Evolutionary conservation across 2,888 invertebrate species (phyloP).

Genomic region (Cephus pulcher): DNA sequence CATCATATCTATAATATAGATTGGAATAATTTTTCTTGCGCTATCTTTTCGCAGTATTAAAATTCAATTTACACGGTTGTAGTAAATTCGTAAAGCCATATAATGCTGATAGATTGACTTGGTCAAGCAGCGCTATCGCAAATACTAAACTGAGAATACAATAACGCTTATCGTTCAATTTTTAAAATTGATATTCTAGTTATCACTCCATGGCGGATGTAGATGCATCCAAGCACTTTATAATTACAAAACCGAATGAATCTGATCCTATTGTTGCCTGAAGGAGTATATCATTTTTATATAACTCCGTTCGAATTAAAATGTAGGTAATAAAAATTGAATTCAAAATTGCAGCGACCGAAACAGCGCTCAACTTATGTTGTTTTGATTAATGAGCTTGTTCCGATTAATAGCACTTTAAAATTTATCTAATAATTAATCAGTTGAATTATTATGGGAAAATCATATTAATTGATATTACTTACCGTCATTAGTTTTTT

Average conservation of each 20-base stretch:
- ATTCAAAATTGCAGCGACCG: background rate
- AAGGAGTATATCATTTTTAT: background rate
- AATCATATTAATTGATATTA: conserved; percentile 8
- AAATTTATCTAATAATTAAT: background rate
- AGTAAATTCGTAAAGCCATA: background rate
- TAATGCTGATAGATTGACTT: background rate
- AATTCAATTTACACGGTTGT: background rate
- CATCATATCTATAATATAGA: background rate
- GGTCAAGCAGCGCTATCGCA: background rate
- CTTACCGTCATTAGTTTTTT: conserved; percentile 54
- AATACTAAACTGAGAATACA: background rate
- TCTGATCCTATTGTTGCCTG: background rate
- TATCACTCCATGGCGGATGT: no score
- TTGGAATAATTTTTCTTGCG: background rate
- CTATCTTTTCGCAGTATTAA: background rate
- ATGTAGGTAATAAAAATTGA: background rate
- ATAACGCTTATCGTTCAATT: background rate
- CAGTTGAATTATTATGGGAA: background rate
- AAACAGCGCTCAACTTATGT: background rate
- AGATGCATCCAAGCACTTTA: background rate
- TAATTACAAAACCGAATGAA: background rate
- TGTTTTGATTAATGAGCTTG: background rate
- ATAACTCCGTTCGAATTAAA: background rate
- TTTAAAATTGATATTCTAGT: no score
- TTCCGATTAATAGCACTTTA: background rate